Conservation (phyloP, 2,888 invertebrate genomes). For the Cataglyphis rosenhaueri region DNA sequence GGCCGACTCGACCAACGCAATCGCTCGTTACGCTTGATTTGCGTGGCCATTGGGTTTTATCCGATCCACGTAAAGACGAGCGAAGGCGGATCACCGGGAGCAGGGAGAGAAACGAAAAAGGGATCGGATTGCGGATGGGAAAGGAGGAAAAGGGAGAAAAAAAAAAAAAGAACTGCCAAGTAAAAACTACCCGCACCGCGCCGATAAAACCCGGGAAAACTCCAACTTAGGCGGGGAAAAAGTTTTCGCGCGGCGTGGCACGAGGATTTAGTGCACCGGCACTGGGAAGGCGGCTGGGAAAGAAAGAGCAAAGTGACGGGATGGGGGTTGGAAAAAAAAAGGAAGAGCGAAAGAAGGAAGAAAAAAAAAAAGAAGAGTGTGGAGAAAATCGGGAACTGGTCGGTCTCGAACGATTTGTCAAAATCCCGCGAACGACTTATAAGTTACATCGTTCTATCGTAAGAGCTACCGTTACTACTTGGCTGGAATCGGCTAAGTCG, state of each 20-base stretch:
- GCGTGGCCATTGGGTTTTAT: slow-evolving; percentile 68
- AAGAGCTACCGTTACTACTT: slow-evolving; percentile 2
- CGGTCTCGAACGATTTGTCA: slow-evolving; percentile 76
- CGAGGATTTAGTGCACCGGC: slow-evolving; percentile 70
- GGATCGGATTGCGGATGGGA: not conserved
- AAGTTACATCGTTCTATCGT: slow-evolving; percentile 55
- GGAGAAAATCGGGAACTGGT: slow-evolving; percentile 57
- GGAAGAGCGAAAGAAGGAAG: slow-evolving; percentile 40
- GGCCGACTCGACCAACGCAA: slow-evolving; percentile 31
- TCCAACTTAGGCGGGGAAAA: slow-evolving; percentile 65
- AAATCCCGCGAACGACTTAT: slow-evolving; percentile 73
- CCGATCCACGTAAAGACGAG: slow-evolving; percentile 44
- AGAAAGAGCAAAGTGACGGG: slow-evolving; percentile 28
- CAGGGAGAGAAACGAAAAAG: slow-evolving; percentile 44
- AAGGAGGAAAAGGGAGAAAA: not conserved
- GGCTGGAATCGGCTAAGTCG: slow-evolving; percentile 15
- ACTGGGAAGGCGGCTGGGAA: slow-evolving; percentile 52
- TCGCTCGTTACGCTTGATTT: slow-evolving; percentile 77
- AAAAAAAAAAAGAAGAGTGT: slow-evolving; percentile 24
- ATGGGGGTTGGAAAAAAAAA: slow-evolving; percentile 54
- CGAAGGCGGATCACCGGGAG: not conserved
- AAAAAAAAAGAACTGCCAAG: slow-evolving; percentile 57
- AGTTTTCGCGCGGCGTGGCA: slow-evolving; percentile 64
- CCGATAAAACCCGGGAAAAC: slow-evolving; percentile 69
- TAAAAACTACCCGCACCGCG: slow-evolving; percentile 64